These are phyloP conservation scores for Iselma pallidipennis DNA, from an alignment of 2,888 invertebrate genomes.

Conservation along the genomic window DNA sequence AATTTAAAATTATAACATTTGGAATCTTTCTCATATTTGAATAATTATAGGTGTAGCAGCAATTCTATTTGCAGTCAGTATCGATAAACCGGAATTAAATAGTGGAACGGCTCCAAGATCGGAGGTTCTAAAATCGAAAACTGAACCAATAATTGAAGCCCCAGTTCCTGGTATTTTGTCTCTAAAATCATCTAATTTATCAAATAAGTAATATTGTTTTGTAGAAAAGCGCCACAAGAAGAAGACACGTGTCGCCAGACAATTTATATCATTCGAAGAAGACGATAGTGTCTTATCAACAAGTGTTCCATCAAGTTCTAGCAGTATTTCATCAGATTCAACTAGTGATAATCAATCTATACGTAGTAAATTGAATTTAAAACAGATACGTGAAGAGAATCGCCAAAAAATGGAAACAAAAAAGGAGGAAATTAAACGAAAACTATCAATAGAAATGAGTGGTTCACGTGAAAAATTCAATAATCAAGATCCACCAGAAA, in stretches of 20 bases:
- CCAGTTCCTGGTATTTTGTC: slow-evolving; percentile 62
- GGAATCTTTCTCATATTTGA: neutral
- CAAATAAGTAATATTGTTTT: slow-evolving; percentile 14
- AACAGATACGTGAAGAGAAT: slow-evolving; percentile 33
- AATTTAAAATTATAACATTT: slow-evolving; percentile 13
- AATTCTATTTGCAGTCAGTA: slow-evolving; percentile 89
- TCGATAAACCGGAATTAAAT: slow-evolving; percentile 85
- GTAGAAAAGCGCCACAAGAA: slow-evolving; percentile 53
- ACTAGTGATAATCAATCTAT: slow-evolving; percentile 29
- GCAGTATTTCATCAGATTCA: slow-evolving; percentile 47
- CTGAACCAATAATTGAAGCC: slow-evolving; percentile 71
- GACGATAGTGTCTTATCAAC: slow-evolving; percentile 57
- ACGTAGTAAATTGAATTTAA: slow-evolving; percentile 21
- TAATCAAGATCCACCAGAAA: slow-evolving; percentile 38
- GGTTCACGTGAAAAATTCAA: slow-evolving; percentile 49
- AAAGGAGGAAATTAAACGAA: slow-evolving; percentile 24
- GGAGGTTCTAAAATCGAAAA: slow-evolving; percentile 56
- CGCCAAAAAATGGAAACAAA: slow-evolving; percentile 22
- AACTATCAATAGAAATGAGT: slow-evolving; percentile 49
- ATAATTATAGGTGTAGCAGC: slow-evolving; percentile 72
- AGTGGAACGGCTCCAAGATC: slow-evolving; percentile 57
- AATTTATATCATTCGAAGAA: slow-evolving; percentile 72
- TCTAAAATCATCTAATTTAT: neutral
- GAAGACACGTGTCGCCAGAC: slow-evolving; percentile 62
- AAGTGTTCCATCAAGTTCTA: slow-evolving; percentile 48